phyloP scores from a whole-genome alignment of 2,797 vertebrate genomes.

The Anguilla megastoma region DNA sequence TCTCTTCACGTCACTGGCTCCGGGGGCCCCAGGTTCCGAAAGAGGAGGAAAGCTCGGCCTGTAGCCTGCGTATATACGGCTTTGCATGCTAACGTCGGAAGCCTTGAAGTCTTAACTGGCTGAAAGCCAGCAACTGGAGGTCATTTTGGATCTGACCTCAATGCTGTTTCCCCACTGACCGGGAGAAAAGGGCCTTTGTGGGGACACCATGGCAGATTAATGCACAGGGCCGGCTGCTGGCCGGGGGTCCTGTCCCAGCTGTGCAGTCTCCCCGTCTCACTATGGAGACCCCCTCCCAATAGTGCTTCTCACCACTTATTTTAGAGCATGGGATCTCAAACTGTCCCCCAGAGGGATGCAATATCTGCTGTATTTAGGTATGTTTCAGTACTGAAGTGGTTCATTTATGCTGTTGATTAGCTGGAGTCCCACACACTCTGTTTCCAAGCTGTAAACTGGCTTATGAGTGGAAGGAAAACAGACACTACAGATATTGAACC shows the following conservation, averaged over 20 bases:
- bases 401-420: background rate
- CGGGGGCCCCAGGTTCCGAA: no score
- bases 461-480: background rate
- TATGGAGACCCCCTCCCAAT: background rate
- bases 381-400: background rate
- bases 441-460: no score
- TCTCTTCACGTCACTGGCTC: background rate
- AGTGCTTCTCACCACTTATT: background rate
- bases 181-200: background rate
- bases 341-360: background rate
- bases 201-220: background rate
- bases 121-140: background rate
- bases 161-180: background rate
- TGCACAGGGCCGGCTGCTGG: background rate
- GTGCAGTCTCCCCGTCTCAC: background rate
- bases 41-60: background rate
- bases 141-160: background rate
- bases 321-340: background rate
- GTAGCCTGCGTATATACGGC: background rate
- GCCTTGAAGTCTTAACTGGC: background rate
- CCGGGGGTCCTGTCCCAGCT: background rate
- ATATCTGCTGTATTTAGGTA: background rate
- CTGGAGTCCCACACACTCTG: background rate
- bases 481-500: background rate
- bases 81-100: background rate